Conservation (phyloP, 2,888 invertebrate genomes). For the Coelinius sp. region DNA sequence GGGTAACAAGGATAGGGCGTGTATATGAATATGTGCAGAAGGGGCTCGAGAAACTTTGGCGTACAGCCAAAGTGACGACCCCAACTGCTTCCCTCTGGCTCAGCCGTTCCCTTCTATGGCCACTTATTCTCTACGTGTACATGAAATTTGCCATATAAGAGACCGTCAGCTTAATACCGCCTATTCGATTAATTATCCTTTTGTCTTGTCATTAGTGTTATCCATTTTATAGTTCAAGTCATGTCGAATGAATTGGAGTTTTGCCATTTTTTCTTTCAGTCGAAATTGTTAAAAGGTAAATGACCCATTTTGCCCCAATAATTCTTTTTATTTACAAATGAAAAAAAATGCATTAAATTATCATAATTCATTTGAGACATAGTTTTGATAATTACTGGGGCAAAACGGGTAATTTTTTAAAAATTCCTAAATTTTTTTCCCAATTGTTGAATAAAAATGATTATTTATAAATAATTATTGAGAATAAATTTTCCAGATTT, state of each 20-base stretch:
- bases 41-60: conserved; percentile 2
- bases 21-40: conserved; percentile 6
- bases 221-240: not conserved
- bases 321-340: no score
- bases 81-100: conserved; percentile 4
- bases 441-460: not conserved
- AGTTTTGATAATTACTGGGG: no score
- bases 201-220: not conserved
- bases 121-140: conserved; percentile 8
- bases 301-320: no score
- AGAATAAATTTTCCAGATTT: not conserved
- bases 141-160: conserved; percentile 3
- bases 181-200: conserved; percentile 16
- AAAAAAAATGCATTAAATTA: no score
- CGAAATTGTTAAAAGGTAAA: no score
- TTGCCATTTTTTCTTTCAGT: no score
- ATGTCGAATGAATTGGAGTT: not conserved
- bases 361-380: no score
- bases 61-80: conserved; percentile 17
- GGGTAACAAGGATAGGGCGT: not conserved
- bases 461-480: not conserved
- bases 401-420: no score
- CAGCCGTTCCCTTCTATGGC: not conserved
- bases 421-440: no score
- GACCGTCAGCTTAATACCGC: conserved; percentile 1